A percentile compares a stretch with the other conserved stretches of the same genome.
These are phyloP conservation scores for Drosophila grimshawi DNA, from an alignment of 1,140 invertebrate genomes.

Conservation along the genomic window DNA sequence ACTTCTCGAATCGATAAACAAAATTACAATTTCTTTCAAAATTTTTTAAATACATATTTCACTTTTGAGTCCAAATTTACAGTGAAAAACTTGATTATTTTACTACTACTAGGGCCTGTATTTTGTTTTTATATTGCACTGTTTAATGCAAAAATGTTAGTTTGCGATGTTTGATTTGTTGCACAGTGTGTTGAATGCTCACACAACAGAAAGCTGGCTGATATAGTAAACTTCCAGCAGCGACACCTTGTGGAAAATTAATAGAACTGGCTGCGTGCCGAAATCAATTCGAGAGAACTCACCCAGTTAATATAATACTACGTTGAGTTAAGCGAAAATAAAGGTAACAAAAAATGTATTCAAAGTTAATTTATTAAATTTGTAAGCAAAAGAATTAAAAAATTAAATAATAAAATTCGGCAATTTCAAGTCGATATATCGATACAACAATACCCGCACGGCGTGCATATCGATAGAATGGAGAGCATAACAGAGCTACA, in stretches of 20 bases:
- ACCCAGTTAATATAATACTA: not conserved
- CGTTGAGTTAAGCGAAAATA: not conserved
- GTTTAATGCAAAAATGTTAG: not conserved
- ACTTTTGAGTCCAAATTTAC: slow-evolving; percentile 10
- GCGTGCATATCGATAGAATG: not conserved
- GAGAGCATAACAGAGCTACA: slow-evolving; percentile 12
- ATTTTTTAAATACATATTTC: slow-evolving; percentile 13
- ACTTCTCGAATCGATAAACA: not conserved
- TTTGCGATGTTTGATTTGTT: not conserved
- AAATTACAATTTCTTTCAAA: slow-evolving; percentile 7
- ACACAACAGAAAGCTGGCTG: not conserved
- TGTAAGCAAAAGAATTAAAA: slow-evolving; percentile 3
- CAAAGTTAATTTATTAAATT: slow-evolving; percentile 14
- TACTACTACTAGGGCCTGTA: not conserved
- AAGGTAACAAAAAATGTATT: not conserved
- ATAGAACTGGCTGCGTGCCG: not conserved
- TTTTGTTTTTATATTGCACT: not conserved
- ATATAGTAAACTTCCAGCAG: not conserved
- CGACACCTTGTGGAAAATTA: not conserved
- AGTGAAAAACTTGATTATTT: not conserved
- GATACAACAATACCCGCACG: not conserved
- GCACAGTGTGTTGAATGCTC: not conserved
- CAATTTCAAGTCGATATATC: not conserved
- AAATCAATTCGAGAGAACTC: not conserved
- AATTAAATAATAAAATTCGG: not conserved